phyloP scores from a whole-genome alignment of 2,888 invertebrate species.

The Aleiodes alternator region DNA sequence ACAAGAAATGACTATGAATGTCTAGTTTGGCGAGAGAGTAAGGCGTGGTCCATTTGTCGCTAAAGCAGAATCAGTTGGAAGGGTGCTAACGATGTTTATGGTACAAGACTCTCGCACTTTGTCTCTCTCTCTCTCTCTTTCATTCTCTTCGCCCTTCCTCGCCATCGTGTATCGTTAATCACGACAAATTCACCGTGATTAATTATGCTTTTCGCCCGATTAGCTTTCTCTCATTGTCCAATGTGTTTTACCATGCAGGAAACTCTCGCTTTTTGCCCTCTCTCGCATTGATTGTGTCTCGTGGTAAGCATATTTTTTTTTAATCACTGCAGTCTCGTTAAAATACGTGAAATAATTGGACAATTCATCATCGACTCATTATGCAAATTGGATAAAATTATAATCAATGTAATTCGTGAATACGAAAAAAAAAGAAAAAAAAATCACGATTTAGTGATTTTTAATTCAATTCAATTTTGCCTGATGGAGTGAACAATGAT shows the following conservation, averaged over 20 bases:
- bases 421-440: neutral
- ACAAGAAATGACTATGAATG: conserved; percentile 27
- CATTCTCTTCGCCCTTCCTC: conserved; percentile 46
- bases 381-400: conserved; percentile 7
- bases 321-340: conserved; percentile 17
- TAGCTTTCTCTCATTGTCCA: conserved; percentile 61
- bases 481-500: conserved; percentile 10
- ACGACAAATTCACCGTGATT: conserved; percentile 69
- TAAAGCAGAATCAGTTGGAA: conserved; percentile 28
- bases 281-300: neutral
- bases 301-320: conserved; percentile 3
- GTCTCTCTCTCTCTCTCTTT: no score
- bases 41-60: conserved; percentile 60
- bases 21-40: conserved; percentile 10
- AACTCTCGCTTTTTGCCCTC: neutral
- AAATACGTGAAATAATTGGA: no score
- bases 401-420: neutral
- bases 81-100: conserved; percentile 63
- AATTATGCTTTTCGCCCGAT: conserved; percentile 70
- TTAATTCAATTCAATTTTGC: conserved; percentile 25
- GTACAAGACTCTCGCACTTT: conserved; percentile 12
- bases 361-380: neutral
- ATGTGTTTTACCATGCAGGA: conserved; percentile 4
- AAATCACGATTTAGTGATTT: conserved; percentile 18
- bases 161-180: conserved; percentile 62